phyloP scores from a whole-genome alignment of 53 echinoderm and acorn worm genomes.

The Henricia sp. region DNA sequence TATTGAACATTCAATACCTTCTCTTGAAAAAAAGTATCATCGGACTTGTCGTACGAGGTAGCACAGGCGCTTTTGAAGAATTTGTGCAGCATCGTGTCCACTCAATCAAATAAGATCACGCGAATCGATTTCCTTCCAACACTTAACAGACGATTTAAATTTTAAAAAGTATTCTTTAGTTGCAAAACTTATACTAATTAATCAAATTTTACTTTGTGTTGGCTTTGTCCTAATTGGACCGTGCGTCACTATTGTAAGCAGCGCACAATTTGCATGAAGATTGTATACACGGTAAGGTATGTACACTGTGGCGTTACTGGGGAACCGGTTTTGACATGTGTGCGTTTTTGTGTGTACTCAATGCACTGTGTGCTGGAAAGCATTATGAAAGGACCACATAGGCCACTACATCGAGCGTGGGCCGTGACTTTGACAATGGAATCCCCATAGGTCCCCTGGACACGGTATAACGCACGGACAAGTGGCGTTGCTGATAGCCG shows the following conservation, averaged over 20 bases:
- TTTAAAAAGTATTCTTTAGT: not conserved
- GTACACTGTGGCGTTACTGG: slow-evolving; percentile 20
- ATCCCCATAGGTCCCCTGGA: slow-evolving; percentile 47
- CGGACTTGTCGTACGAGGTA: no score
- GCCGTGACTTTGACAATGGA: not conserved
- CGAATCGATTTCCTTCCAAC: no score
- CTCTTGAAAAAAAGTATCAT: no score
- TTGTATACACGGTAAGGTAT: slow-evolving; percentile 1
- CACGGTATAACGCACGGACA: slow-evolving; percentile 28
- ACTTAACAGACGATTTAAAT: no score
- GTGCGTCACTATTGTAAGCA: not conserved
- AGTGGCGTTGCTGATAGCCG: not conserved
- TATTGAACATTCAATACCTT: no score
- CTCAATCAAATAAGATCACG: no score
- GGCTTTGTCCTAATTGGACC: slow-evolving; percentile 2
- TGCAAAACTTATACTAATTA: slow-evolving; percentile 16
- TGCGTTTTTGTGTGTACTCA: slow-evolving; percentile 48
- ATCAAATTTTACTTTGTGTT: slow-evolving; percentile 1
- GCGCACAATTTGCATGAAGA: not conserved
- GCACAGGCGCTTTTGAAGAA: no score
- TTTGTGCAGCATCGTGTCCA: no score
- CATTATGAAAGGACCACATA: not conserved
- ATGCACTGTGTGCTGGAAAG: not conserved
- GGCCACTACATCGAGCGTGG: not conserved
- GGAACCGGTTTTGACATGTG: slow-evolving; percentile 17